Evolutionary conservation across 2,113 vertebrate species (phyloP), one percentile per base, ranked within the genome.

Genomic region (Budorcas taxicolor): DNA sequence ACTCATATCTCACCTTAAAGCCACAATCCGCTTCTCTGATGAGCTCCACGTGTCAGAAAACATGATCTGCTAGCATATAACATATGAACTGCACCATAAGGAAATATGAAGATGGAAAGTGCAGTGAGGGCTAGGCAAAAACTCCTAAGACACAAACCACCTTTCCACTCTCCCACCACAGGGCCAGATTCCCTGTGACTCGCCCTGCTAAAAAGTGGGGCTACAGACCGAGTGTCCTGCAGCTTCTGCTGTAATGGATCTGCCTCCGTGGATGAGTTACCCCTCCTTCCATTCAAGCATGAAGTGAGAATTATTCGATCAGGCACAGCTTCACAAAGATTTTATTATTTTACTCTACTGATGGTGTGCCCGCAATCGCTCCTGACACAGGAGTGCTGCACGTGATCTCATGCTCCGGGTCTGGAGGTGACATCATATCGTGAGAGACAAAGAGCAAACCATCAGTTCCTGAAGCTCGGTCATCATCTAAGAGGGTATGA

Each of bases 241-340:
- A 85, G 89, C 29, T 64, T 87, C n/a, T 15, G 19, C 78, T 91
- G 3, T 47, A 86, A 62, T 45, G 19, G 16, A 87, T 96, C 57
- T 92, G 60, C 81, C 55, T 94, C 71, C 55, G 14, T 84, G 62
- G 95, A 7, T 91, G 36, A 96, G 78, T 33, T 45, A 36, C 19
- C 23, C 45, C 16, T 80, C 43, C 43, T 87, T 87, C n/a, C 33
- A 52, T n/a, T 83, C 50, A 94, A 92, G 52, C 53, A 67, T 52
- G 50, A 90, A 43, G 82, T 91, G 74, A 87, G 50, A 80, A 89
- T 97, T 96, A 80, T 57, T 97, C 90, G 53, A 4, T 36, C 23
- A 31, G 52, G n/a, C 31, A 88, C 88, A 76, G 21, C 50, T 89
- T 40, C 47, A 53, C 40, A 52, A 87, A 57, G 67, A 27, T 25